Percentiles rank a stretch among this genome's conserved stretches.
Conservation (phyloP, 2,113 vertebrate genomes). For the Argyrosomus japonicus region DNA sequence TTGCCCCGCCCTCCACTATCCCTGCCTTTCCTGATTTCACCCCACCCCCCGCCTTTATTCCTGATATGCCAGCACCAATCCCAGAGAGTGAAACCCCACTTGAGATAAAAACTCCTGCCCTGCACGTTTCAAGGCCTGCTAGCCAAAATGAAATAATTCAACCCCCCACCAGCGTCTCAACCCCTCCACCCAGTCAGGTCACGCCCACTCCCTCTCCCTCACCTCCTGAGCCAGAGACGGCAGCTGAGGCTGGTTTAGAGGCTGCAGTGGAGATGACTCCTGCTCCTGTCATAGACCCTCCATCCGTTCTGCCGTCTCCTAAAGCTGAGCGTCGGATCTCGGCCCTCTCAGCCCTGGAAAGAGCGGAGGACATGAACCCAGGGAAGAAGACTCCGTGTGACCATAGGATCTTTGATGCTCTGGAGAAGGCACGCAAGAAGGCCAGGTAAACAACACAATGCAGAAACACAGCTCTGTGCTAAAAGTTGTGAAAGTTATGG, state of each 20-base stretch:
- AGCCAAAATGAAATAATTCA: constrained; percentile 19
- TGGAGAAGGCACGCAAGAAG: constrained; percentile 81
- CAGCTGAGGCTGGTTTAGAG: background rate
- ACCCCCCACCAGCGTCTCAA: background rate
- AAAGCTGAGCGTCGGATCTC: constrained; percentile 44
- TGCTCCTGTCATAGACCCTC: background rate
- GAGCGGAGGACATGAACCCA: constrained; percentile 70
- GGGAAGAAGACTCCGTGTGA: constrained; percentile 65
- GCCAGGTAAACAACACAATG: constrained; percentile 47
- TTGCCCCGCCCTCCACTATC: constrained; percentile 15
- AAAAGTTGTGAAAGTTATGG: background rate
- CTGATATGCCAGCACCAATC: constrained; percentile 28
- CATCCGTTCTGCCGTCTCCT: constrained; percentile 12
- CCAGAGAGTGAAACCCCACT: constrained; percentile 35
- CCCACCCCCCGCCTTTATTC: constrained; percentile 41
- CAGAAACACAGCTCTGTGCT: background rate
- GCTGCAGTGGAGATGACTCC: constrained; percentile 37
- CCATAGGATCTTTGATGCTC: constrained; percentile 73
- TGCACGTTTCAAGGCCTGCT: constrained; percentile 6
- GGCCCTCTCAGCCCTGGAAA: constrained; percentile 70
- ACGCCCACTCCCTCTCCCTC: constrained; percentile 36
- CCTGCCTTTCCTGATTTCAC: constrained; percentile 21
- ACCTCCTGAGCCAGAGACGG: constrained; percentile 7
- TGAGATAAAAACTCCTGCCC: constrained; percentile 41
- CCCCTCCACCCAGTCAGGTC: constrained; percentile 2